Evolutionary conservation across 2,888 invertebrate species (phyloP), one percentile per base, ranked within the genome.

Genomic region (Pimpla rufipes): DNA sequence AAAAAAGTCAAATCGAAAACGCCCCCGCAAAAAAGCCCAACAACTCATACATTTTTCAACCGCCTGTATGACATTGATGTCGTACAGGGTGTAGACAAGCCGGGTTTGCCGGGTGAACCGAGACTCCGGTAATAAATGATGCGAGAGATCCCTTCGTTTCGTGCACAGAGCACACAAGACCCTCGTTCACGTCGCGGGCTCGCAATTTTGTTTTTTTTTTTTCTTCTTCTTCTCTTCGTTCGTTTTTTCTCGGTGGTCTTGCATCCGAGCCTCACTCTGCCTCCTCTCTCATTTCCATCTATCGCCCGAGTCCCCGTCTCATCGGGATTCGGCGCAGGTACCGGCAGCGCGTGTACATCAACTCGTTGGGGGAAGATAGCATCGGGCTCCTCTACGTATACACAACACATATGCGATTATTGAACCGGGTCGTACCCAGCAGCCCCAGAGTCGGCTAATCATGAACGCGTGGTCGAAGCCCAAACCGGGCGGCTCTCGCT

Each of bases 41-140:
- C 47, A 11, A 74, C 47, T 59, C 59, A 50, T 62, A 45, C 47
- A 74, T 74, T 62, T 74, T 62, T n/a, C 62, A 74, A 62, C 50
- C 57, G 18, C 40, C 37, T 47, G 67, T 57, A 45, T 62, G 71
- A 73, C 75, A 78, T 66, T 57, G 80, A 55, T 81, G 78, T 77
- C 76, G 70, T 73, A 66, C 59, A 66, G 45, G 70, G 76, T 81
- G 71, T 74, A 73, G 77, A 80, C 77, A 77, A 59, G 52, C 59
- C 64, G 37, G 67, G 64, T 77, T 47, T 37, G 23, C 18, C 45
- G 35, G 11, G 67, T 11, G 45, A 77, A 67, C 45, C 67, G 29
- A 45, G 35, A 35, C 37, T 64, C n/a, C 67, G 47, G 68, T 76
- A 73, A 77, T 81, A 78, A 81, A 77, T 78, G 67, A 78, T 81